Conservation (phyloP, 2,113 vertebrate species). For the Rhizomys pruinosus region DNA sequence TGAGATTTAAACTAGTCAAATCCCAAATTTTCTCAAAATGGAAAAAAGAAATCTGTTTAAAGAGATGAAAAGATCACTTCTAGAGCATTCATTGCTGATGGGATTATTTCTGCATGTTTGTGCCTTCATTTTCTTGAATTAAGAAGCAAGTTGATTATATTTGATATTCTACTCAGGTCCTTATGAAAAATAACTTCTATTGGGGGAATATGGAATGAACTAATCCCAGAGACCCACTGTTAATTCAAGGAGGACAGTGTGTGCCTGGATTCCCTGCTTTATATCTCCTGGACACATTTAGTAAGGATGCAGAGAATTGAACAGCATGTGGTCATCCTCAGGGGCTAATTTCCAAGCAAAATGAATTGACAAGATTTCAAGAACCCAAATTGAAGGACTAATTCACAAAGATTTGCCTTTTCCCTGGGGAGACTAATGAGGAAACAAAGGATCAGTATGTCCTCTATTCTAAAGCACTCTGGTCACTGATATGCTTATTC, state of each 20-base stretch:
- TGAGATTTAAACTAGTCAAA: not conserved
- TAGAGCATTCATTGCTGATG: not conserved
- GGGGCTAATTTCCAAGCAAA: not conserved
- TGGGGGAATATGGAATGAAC: fast-evolving
- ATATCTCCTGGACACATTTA: fast-evolving
- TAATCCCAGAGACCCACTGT: too few species aligned
- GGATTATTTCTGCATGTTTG: not conserved
- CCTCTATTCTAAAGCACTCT: too few species aligned
- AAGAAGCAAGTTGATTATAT: not conserved
- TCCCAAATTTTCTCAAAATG: not conserved
- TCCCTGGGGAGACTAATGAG: fast-evolving
- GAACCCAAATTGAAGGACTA: not conserved
- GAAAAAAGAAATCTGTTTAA: not conserved
- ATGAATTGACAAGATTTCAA: not conserved
- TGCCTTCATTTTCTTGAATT: not conserved
- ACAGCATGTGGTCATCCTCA: not conserved
- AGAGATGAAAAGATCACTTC: not conserved
- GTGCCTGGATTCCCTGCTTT: not conserved
- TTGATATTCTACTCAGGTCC: not conserved
- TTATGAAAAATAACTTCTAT: not conserved
- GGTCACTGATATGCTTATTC: too few species aligned
- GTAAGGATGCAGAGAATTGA: fast-evolving
- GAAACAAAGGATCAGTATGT: too few species aligned
- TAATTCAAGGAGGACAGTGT: fast-evolving
- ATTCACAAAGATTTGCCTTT: not conserved